Evolutionary conservation across 1,140 invertebrate species (phyloP).

Genomic region (Himalopsyche phryganea): DNA sequence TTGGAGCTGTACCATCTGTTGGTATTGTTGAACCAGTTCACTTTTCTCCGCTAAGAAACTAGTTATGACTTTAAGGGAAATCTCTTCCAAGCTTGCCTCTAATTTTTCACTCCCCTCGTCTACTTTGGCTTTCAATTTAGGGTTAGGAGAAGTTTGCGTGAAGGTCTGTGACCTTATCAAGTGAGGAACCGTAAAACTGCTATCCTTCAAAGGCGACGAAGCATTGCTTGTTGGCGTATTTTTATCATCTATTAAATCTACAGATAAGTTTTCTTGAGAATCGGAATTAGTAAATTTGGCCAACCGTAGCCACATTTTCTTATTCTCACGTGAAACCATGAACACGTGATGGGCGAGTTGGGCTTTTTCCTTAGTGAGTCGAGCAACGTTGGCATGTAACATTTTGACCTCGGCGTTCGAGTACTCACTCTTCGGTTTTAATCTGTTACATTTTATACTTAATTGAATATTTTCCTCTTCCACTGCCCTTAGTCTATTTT

Average conservation of each 20-base stretch:
- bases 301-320: conserved; percentile 70
- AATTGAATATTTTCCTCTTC: conserved; percentile 73
- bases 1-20: conserved; percentile 60
- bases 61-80: conserved; percentile 67
- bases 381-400: conserved; percentile 59
- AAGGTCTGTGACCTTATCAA: conserved; percentile 60
- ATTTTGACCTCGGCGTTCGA: conserved; percentile 45
- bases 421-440: background rate
- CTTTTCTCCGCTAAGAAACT: conserved; percentile 64
- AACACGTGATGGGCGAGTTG: conserved; percentile 70
- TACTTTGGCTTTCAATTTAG: conserved; percentile 46
- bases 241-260: background rate
- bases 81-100: conserved; percentile 71
- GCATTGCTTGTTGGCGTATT: conserved; percentile 29
- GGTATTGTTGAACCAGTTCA: conserved; percentile 64
- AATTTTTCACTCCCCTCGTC: conserved; percentile 50
- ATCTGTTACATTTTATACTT: conserved; percentile 52
- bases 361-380: conserved; percentile 68
- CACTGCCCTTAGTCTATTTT: conserved; percentile 61
- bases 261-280: conserved; percentile 52
- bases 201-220: conserved; percentile 51
- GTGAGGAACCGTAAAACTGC: conserved; percentile 39
- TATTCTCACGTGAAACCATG: conserved; percentile 77
- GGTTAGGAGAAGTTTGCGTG: conserved; percentile 58
- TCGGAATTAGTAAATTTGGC: conserved; percentile 51